These are phyloP conservation scores for Brachionus rubens DNA, from an alignment of 1,140 invertebrate genomes.

Conservation along the genomic window DNA sequence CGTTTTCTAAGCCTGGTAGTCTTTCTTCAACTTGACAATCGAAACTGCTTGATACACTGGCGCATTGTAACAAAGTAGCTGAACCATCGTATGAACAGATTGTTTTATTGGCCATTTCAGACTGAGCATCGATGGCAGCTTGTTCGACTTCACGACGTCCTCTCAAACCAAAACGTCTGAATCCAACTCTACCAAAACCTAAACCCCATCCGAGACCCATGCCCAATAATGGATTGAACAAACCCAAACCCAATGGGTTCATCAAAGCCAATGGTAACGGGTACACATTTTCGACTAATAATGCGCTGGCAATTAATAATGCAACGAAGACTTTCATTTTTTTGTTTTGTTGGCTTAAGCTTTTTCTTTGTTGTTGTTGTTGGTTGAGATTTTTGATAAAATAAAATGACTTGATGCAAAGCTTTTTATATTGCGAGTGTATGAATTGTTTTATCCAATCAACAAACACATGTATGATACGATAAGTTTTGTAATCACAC, in stretches of 20 bases:
- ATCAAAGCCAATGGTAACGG: constrained; percentile 12
- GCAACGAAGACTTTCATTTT: constrained; percentile 3
- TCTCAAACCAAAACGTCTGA: constrained; percentile 7
- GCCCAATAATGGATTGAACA: not conserved
- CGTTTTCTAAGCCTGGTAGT: not conserved
- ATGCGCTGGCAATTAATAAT: constrained; percentile 1
- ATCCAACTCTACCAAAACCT: not conserved
- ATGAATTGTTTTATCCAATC: no score
- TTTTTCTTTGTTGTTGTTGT: not conserved
- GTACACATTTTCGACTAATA: constrained; percentile 17
- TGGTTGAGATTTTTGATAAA: not conserved
- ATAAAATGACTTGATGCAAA: no score
- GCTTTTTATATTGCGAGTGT: no score
- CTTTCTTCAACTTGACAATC: constrained; percentile 19
- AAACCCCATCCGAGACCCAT: not conserved
- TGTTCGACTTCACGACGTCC: not conserved
- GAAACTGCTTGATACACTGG: not conserved
- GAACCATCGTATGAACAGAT: not conserved
- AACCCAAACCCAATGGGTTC: not conserved
- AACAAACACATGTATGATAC: no score
- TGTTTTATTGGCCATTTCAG: not conserved
- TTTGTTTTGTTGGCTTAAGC: constrained; percentile 1
- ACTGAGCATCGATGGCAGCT: not conserved
- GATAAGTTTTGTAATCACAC: no score
- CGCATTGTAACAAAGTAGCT: not conserved